Base-by-base conservation (phyloP, 2,113 vertebrate species). In the Athene cunicularia region DNA sequence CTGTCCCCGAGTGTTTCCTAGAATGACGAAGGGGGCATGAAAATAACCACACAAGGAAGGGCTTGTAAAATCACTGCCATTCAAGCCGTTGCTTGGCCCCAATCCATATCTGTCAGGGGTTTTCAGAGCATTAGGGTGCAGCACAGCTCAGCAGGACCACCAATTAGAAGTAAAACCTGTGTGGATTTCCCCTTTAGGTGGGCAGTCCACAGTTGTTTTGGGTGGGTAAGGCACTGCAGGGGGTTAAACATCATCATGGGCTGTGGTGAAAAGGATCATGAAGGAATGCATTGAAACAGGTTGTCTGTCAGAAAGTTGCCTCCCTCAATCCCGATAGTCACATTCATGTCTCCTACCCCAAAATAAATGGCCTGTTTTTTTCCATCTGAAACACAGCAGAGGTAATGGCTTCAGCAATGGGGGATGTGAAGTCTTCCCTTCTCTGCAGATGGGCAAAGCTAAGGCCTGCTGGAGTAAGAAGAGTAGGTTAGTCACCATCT, bases 1-100 rank as follows among this genome's bases (percentile, higher is more conserved):
- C 73, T 80, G 92, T 95, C 70, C 95, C 97, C 52, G 7, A 14
- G 79, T 8, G 60, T 85, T 97, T 94, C 86, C 92, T 79, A 35
- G 64, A 96, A 92, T 35, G 30, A 93, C 85, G 58, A 90, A 90
- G 18, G 72, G 88, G 74, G 92, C 74, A 63, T 45, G 72, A 82
- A 96, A 97, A 64, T 59, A 88, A 87, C 62, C 79, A 80, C 80
- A 28, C 75, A 71, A 64, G 86, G 86, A 75, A 90, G 56, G 60
- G 62, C 50, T 94, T 64, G 45, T 88, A 86, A 96, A 97, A 93
- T 18, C 60, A 62, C 63, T 27, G 5, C 91, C 77, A 9, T 83
- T 49, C 53, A 28, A 88, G 64, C 37, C 7, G 5, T 12, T 74
- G 16, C 47, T 70, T 68, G 95, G 95, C 80, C 73, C 49, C 2